Evolutionary conservation across 2,797 vertebrate species (phyloP), one percentile per base, ranked within the genome.

Genomic region (Silurus lanzhouensis): DNA sequence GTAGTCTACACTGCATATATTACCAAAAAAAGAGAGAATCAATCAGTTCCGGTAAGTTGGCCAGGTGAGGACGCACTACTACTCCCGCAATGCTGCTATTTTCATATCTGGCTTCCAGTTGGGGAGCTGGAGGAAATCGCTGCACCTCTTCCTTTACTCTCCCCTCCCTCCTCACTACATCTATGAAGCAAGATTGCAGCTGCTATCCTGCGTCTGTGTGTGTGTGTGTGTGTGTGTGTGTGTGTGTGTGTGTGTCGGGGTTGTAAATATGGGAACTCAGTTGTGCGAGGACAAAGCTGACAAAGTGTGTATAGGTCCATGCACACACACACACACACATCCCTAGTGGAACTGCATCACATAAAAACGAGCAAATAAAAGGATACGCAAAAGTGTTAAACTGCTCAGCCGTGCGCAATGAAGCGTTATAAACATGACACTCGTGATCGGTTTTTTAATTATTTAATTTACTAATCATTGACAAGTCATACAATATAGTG

Each of bases 31-130:
- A 52, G 48, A 52, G 12, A 48, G 68, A 61, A 52, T 52, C 48
- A n/a, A 52, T 46, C 22, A 52, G 52, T 88, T 87, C 38, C 46
- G 48, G 14, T 84, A 82, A 85, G 58, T 89, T 84, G 82, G 79
- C 82, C 77, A 84, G n/a, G 74, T 76, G 89, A 88, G 88, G 83
- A 61, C 57, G 67, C 27, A 82, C 83, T 82, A 86, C 90, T 90
- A 90, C 80, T 91, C 92, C 92, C 91, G 93, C 93, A 94, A 22
- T 93, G 93, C 92, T 90, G 92, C 75, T 87, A 86, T 90, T 88
- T 91, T 90, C 91, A 89, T 91, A 87, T 89, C 89, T 82, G 88
- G 83, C 81, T 75, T 52, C 89, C 91, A 91, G 91, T 89, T 91
- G 92, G 75, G 89, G 89, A 87, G 87, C 86, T 72, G 76, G 58